Evolutionary conservation across 2,888 invertebrate genomes (phyloP).

Genomic region (Adelognathus sp.): DNA sequence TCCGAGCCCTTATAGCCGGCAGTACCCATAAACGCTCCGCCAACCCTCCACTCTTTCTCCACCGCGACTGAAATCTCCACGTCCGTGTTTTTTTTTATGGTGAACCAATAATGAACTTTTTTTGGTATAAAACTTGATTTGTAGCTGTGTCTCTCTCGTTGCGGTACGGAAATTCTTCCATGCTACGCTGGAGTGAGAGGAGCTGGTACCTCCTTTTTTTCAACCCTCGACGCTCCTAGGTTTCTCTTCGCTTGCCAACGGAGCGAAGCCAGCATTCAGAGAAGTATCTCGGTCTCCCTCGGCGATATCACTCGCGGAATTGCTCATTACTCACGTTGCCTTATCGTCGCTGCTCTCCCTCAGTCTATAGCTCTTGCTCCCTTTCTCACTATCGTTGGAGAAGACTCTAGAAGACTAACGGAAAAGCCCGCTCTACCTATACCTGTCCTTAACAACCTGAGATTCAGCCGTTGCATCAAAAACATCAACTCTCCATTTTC

Average conservation of each 20-base stretch:
- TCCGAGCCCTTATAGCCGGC: conserved; percentile 37
- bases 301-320: conserved; percentile 80
- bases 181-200: conserved; percentile 47
- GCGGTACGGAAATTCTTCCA: conserved; percentile 44
- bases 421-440: conserved; percentile 47
- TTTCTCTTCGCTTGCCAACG: conserved; percentile 30
- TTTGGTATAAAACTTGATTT: conserved; percentile 80
- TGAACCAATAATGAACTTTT: conserved; percentile 80
- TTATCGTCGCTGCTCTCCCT: conserved; percentile 76
- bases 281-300: conserved; percentile 72
- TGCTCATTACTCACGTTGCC: conserved; percentile 80
- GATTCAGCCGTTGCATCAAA: conserved; percentile 40
- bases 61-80: conserved; percentile 65
- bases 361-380: conserved; percentile 52
- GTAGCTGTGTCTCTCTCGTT: conserved; percentile 72
- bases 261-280: conserved; percentile 49
- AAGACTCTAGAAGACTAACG: conserved; percentile 42
- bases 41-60: conserved; percentile 39
- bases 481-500: conserved; percentile 10
- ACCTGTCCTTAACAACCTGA: conserved; percentile 26
- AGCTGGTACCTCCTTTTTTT: conserved; percentile 43
- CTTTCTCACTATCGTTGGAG: conserved; percentile 28
- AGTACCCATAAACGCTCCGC: conserved; percentile 54
- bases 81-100: conserved; percentile 75
- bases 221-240: conserved; percentile 41